Evolutionary conservation across 2,113 vertebrate genomes (phyloP).

Genomic region (Corydoras maculifer): DNA sequence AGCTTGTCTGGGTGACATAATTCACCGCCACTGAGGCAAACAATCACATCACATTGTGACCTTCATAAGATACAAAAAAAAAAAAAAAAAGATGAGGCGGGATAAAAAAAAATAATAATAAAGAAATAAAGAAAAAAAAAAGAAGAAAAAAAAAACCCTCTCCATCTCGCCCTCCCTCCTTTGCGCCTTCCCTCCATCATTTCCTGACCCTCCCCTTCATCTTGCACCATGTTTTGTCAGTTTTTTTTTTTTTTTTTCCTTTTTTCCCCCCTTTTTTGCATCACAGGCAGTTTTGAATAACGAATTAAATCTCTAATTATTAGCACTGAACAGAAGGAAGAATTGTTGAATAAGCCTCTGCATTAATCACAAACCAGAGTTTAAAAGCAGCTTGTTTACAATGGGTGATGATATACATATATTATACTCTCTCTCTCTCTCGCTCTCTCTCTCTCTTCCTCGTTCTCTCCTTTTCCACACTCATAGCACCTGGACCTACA

Average conservation of each 20-base stretch:
- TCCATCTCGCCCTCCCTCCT: slow-evolving; percentile 21
- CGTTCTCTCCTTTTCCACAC: slow-evolving; percentile 62
- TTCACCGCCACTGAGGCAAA: slow-evolving; percentile 83
- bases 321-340: slow-evolving; percentile 68
- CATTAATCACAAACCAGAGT: slow-evolving; percentile 48
- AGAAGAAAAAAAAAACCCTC: slow-evolving; percentile 57
- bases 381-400: slow-evolving; percentile 58
- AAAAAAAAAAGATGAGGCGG: slow-evolving; percentile 57
- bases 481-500: slow-evolving; percentile 91
- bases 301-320: slow-evolving; percentile 91
- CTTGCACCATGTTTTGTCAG: slow-evolving; percentile 61
- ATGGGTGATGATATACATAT: slow-evolving; percentile 59
- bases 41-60: slow-evolving; percentile 88
- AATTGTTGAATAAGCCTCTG: slow-evolving; percentile 43
- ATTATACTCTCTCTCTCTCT: slow-evolving; percentile 50
- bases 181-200: slow-evolving; percentile 46
- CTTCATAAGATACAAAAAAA: slow-evolving; percentile 80
- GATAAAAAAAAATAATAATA: slow-evolving; percentile 51
- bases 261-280: slow-evolving; percentile 49
- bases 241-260: slow-evolving; percentile 9
- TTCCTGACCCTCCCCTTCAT: slow-evolving; percentile 46
- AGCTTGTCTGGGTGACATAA: slow-evolving; percentile 89
- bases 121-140: slow-evolving; percentile 64
- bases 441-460: slow-evolving; percentile 34
- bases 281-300: slow-evolving; percentile 77